phyloP scores from a whole-genome alignment of 2,113 vertebrate species.

The Corynorhinus townsendii region DNA sequence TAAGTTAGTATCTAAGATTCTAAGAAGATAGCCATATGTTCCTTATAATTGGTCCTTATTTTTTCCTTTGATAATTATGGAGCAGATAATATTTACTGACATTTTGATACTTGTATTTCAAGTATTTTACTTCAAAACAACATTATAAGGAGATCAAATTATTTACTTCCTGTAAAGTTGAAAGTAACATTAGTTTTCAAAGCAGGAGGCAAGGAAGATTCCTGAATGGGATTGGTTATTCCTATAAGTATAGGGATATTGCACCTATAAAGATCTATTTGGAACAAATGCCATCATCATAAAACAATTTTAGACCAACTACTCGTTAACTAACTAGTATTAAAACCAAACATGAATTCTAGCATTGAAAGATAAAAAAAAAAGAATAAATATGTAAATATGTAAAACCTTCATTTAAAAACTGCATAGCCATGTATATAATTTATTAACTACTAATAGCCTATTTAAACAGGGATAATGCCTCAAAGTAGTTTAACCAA shows the following conservation, averaged over 20 bases:
- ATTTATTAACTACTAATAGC: background rate
- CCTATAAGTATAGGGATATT: background rate
- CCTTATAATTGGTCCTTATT: background rate
- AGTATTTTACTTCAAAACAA: constrained; percentile 14
- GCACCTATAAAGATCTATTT: background rate
- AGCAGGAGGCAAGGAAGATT: background rate
- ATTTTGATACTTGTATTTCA: constrained; percentile 27
- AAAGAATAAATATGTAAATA: background rate
- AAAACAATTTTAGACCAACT: background rate
- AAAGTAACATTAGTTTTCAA: constrained; percentile 37
- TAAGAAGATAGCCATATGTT: background rate
- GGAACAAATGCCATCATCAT: background rate
- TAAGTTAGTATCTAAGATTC: background rate
- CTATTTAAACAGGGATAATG: background rate
- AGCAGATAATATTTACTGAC: constrained; percentile 5
- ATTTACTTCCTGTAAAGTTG: background rate
- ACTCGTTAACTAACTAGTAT: background rate
- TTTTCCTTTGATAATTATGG: background rate
- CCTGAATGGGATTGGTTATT: background rate
- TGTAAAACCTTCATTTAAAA: background rate
- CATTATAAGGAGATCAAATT: constrained; percentile 9
- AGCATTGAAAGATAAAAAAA: background rate
- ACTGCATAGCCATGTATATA: background rate
- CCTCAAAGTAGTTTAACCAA: background rate
- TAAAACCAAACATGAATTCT: background rate